Conservation (phyloP, 2,888 invertebrate genomes). For the Pseudococcus longispinus region DNA sequence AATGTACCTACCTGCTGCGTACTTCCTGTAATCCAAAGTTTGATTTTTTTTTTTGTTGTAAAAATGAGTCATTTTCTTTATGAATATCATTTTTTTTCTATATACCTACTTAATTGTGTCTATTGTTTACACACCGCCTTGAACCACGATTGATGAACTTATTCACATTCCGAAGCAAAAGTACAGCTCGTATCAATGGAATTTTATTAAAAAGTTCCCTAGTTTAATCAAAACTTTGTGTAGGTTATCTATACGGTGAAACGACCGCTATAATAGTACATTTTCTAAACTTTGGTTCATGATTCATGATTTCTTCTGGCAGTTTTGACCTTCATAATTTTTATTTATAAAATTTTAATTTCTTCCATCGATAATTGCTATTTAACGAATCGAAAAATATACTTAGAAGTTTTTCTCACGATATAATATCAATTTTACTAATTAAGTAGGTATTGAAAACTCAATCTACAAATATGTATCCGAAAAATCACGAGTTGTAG, state of each 20-base stretch:
- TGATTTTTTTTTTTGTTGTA: no score
- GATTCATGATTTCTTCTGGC: background rate
- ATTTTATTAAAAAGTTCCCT: background rate
- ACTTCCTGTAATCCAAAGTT: no score
- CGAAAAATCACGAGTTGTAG: background rate
- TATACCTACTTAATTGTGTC: no score
- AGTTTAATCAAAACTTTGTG: background rate
- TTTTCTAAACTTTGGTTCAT: conserved; percentile 21
- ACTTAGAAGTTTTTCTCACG: background rate
- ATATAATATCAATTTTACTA: background rate
- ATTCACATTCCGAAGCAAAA: background rate
- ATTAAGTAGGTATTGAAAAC: background rate
- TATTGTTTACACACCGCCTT: no score
- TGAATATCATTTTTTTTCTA: no score
- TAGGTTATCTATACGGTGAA: background rate
- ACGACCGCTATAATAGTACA: conserved; percentile 34
- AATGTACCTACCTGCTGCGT: no score
- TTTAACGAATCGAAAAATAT: background rate
- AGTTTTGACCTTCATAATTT: background rate
- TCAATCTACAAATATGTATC: no score
- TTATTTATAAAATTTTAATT: background rate
- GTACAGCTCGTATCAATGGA: background rate
- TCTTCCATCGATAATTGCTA: background rate
- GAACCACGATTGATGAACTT: no score
- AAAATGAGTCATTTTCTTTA: no score